These are phyloP conservation scores for Catharus fuscescens DNA, from an alignment of 2,113 vertebrate genomes.

Conservation along the genomic window DNA sequence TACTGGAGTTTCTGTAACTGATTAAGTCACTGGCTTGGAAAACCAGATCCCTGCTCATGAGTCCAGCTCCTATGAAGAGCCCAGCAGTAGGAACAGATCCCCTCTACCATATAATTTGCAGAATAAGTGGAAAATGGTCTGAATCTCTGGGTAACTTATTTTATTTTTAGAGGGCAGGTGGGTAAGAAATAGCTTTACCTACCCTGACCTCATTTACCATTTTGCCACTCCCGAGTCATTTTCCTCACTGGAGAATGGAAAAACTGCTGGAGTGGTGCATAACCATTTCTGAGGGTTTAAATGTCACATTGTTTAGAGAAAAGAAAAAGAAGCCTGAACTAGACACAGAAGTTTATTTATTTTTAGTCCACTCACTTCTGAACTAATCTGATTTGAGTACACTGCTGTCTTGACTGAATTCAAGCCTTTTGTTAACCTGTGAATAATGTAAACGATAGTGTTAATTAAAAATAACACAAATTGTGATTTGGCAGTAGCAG, in stretches of 20 bases:
- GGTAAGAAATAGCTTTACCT: slow-evolving; percentile 40
- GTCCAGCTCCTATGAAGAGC: neutral
- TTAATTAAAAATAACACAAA: neutral
- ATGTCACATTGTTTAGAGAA: slow-evolving; percentile 4
- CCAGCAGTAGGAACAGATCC: neutral
- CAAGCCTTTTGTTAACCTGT: neutral
- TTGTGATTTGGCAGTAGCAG: neutral
- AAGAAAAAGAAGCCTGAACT: neutral
- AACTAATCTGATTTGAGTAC: neutral
- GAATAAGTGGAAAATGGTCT: neutral
- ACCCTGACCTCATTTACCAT: slow-evolving; percentile 19
- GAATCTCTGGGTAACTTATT: neutral
- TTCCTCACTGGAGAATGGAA: slow-evolving; percentile 26
- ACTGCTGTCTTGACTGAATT: neutral
- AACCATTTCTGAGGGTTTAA: slow-evolving; percentile 3
- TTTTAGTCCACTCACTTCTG: neutral
- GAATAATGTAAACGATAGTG: neutral
- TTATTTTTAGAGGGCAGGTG: slow-evolving; percentile 23
- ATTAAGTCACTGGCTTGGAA: slow-evolving; percentile 4
- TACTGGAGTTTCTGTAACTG: slow-evolving; percentile 8
- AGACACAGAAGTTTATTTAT: neutral
- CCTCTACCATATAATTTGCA: neutral
- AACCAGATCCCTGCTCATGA: neutral
- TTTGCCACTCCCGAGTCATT: neutral
- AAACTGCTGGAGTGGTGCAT: neutral